Conservation (phyloP, 2,888 invertebrate species). For the Apamea crenata region DNA sequence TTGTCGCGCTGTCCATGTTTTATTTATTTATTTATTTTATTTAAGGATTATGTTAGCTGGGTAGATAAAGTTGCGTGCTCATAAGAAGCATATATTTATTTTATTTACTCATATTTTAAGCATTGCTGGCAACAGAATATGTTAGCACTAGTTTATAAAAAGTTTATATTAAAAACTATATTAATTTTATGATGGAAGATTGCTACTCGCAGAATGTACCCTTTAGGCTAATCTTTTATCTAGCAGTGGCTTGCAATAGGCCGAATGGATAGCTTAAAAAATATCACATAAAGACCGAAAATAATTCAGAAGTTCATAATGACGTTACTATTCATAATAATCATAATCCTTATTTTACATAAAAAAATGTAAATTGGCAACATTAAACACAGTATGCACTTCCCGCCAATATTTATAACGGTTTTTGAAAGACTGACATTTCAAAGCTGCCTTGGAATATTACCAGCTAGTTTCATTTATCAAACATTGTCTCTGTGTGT, state of each 20-base stretch:
- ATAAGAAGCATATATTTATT: background rate
- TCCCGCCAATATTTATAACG: constrained; percentile 34
- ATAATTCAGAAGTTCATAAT: background rate
- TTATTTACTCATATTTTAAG: background rate
- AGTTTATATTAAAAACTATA: background rate
- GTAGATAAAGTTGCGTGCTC: constrained; percentile 5
- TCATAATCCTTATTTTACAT: constrained; percentile 10
- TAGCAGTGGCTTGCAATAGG: background rate
- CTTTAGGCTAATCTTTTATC: background rate
- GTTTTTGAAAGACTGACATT: constrained; percentile 67
- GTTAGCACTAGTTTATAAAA: background rate
- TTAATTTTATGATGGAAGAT: constrained; percentile 2
- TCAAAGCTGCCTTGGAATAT: constrained; percentile 62
- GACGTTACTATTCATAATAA: background rate
- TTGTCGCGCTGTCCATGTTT: background rate
- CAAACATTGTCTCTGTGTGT: constrained; percentile 35
- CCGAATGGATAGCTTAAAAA: background rate
- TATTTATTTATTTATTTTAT: too few species aligned
- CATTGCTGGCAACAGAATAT: background rate
- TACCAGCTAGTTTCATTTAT: constrained; percentile 31
- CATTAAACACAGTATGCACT: constrained; percentile 36
- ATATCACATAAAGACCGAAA: constrained; percentile 6
- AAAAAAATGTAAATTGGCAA: constrained; percentile 5
- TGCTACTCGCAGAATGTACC: background rate
- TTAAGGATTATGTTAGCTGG: too few species aligned